Conservation (phyloP, 2,888 invertebrate genomes). For the Petrolisthes cinctipes region DNA sequence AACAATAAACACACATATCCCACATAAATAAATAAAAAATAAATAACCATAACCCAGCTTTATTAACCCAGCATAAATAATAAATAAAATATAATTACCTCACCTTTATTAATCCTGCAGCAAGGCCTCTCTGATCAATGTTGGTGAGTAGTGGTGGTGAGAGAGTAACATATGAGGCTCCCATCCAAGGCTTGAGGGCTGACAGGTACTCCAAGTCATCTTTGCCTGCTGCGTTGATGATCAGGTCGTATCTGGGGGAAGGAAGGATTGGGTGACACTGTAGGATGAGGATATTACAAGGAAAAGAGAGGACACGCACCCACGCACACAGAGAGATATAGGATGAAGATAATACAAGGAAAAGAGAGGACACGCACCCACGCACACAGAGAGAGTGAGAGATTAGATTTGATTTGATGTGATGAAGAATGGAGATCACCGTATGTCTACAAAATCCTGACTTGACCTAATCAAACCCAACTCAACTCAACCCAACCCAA, state of each 20-base stretch:
- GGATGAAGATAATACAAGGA: too few species aligned
- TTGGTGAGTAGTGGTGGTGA: slow-evolving; percentile 84
- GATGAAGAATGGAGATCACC: background rate
- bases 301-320: too few species aligned
- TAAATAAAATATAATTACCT: background rate
- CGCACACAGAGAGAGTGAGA: too few species aligned
- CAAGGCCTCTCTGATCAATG: slow-evolving; percentile 81
- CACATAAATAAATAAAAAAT: background rate
- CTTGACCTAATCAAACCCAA: background rate
- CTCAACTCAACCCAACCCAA: too few species aligned
- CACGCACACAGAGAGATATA: too few species aligned
- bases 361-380: too few species aligned
- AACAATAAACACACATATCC: background rate
- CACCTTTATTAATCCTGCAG: slow-evolving; percentile 75
- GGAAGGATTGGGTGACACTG: background rate
- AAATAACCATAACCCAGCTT: slow-evolving; percentile 68
- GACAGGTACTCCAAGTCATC: slow-evolving; percentile 69
- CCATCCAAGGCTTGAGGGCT: slow-evolving; percentile 75
- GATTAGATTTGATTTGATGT: background rate
- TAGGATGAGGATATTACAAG: too few species aligned
- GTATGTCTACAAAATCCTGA: background rate
- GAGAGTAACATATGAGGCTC: slow-evolving; percentile 82
- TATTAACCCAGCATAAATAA: slow-evolving; percentile 73
- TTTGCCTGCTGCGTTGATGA: slow-evolving; percentile 84
- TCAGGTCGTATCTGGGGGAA: slow-evolving; percentile 79